Evolutionary conservation across 1,140 invertebrate species (phyloP), one percentile per base, ranked within the genome.

Genomic region (Potamilus streckersoni): DNA sequence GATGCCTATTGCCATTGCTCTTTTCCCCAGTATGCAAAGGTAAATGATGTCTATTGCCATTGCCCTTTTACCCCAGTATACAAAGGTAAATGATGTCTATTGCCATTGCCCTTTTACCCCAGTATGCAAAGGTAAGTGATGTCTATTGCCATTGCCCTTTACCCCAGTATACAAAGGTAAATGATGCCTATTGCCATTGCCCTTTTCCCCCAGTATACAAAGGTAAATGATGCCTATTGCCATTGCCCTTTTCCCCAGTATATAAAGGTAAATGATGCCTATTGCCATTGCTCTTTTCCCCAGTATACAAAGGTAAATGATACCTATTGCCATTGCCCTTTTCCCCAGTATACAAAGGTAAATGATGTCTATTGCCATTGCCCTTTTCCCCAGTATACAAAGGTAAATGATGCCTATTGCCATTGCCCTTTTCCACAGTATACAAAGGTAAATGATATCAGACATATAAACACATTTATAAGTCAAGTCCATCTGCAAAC

Each of bases 401-500:
- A 27, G 27, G 27, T 27, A 27, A 27, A 27, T 27, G 27, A 27
- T n/a, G n/a, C n/a, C n/a, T n/a, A n/a, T n/a, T n/a, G n/a, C n/a
- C n/a, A n/a, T n/a, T n/a, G n/a, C n/a, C 91, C 90, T 14, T 91
- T 91, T 75, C 90, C 90, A 19, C 90, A 91, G 75, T 82, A 87
- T 70, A 88, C 87, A 31, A 58, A 84, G 71, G 27, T 31, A 31
- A 31, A 31, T 31, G 27, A 31, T 49, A 49, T 49, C 38, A 8
- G 38, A 6, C 38, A 49, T 49, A 8, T 49, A 49, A 8, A 49
- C 38, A 11, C 11, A 11, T 6, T 49, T 49, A 49, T 49, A 49
- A 49, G 38, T 49, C 38, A 49, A 49, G 38, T 8, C 38, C 5
- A 1, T 8, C 38, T 49, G 38, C 6, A 49, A 49, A 49, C 38